These are phyloP conservation scores for Melanotus villosus DNA, from an alignment of 2,888 invertebrate genomes.

Conservation along the genomic window DNA sequence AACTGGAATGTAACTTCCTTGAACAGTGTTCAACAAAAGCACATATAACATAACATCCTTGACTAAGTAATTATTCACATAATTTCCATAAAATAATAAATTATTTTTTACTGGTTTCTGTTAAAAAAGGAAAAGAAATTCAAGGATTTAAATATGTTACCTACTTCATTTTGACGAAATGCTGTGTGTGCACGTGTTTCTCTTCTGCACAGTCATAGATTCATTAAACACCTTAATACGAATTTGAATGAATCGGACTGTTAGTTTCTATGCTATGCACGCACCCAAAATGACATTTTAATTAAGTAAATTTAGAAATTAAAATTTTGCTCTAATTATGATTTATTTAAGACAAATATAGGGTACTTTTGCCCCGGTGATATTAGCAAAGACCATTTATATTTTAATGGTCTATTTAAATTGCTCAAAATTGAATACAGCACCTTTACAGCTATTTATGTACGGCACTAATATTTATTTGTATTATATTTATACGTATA, in stretches of 20 bases:
- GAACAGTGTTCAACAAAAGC: too few relatives aligned
- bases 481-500: slow-evolving; percentile 11
- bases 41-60: too few relatives aligned
- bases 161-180: slow-evolving; percentile 7
- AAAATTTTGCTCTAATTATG: background rate
- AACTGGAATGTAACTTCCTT: too few relatives aligned
- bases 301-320: slow-evolving; percentile 7
- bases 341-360: slow-evolving; percentile 1
- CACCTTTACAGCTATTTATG: slow-evolving; percentile 13
- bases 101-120: too few relatives aligned
- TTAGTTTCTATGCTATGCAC: slow-evolving; percentile 5
- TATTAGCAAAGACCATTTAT: slow-evolving; percentile 14
- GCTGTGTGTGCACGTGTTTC: slow-evolving; percentile 2
- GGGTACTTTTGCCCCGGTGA: background rate
- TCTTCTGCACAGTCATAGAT: background rate
- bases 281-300: background rate
- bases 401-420: slow-evolving; percentile 3
- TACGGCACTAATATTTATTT: slow-evolving; percentile 11
- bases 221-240: too few relatives aligned
- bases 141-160: too few relatives aligned
- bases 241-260: background rate
- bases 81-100: too few relatives aligned
- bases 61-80: too few relatives aligned
- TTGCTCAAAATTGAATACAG: slow-evolving; percentile 17
- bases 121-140: too few relatives aligned